Evolutionary conservation across 2,888 invertebrate species (phyloP).

Genomic region (Diloba caeruleocephala): DNA sequence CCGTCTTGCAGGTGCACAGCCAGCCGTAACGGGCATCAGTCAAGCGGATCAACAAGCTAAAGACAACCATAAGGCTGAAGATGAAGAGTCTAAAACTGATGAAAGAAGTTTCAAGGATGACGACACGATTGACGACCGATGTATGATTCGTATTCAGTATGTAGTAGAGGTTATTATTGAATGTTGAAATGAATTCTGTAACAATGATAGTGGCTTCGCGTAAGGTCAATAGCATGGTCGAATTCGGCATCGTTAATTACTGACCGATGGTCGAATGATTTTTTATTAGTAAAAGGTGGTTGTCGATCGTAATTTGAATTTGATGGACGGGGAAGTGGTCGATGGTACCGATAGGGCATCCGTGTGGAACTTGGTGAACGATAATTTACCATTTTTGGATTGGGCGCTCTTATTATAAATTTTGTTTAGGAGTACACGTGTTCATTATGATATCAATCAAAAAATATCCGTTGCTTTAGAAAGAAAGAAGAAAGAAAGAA

Average conservation of each 20-base stretch:
- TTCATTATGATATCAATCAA: neutral
- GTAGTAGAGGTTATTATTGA: conserved; percentile 69
- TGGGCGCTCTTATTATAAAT: conserved; percentile 12
- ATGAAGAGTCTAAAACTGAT: conserved; percentile 52
- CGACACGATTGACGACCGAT: conserved; percentile 65
- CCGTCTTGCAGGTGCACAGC: conserved; percentile 82
- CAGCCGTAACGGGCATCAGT: conserved; percentile 80
- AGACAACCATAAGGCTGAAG: conserved; percentile 25
- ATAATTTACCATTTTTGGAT: conserved; percentile 32
- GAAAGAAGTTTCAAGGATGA: conserved; percentile 65
- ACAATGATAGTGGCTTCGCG: conserved; percentile 68
- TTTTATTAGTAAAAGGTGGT: conserved; percentile 62
- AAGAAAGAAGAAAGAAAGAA: no score
- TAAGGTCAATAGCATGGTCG: conserved; percentile 84
- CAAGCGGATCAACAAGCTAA: conserved; percentile 64
- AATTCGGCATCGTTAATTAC: conserved; percentile 84
- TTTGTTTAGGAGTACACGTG: neutral
- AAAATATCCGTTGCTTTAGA: neutral
- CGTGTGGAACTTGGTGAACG: conserved; percentile 37
- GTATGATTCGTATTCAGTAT: conserved; percentile 69
- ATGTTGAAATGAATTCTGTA: conserved; percentile 61
- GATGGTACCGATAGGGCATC: conserved; percentile 49
- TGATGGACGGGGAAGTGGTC: conserved; percentile 50
- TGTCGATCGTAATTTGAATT: conserved; percentile 58
- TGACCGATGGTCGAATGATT: conserved; percentile 66